Evolutionary conservation across 2,797 vertebrate genomes (phyloP), one percentile per base, ranked within the genome.

Genomic region (Neopelma chrysocephalum): DNA sequence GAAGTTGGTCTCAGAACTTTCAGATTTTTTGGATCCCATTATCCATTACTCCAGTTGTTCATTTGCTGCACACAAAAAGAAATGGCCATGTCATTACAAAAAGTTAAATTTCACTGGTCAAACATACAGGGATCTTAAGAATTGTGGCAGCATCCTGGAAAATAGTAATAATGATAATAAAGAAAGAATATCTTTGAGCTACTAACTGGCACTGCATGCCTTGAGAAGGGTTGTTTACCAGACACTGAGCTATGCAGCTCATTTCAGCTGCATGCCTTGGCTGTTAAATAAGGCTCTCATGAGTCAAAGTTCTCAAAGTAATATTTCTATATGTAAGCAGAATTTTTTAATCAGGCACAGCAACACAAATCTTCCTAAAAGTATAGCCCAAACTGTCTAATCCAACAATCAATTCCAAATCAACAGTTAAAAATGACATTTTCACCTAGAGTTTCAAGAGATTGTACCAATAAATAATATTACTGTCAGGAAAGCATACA

Each of bases 301-400:
- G 36, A 82, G 43, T 70, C 83, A 73, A 70, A 89, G 36, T 65
- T 54, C 80, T 87, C 75, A 78, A 96, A 95, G 87, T 12, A 78
- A 51, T 21, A 72, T 62, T 88, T 82, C 76, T 40, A 14, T 15
- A 83, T 3, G 47, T 4, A 81, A 88, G 34, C 31, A 80, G 19
- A 22, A 34, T 38, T 56, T 73, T 89, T 81, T 4, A 60, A 65
- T 29, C 40, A 34, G 57, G 38, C n/a, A 70, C 0, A 1, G 60
- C 38, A 79, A 58, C 32, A 57, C 51, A 48, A 11, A 34, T 51
- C 31, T 64, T 84, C 62, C 71, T 51, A 65, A 81, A 69, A 92
- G 31, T 20, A 43, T 11, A 64, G 4, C 21, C 42, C 6, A 29
- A 83, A 65, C 36, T 62, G 26, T 18, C 43, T 45, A 93, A 73